These are phyloP conservation scores for Coccyzus lansbergi DNA, from an alignment of 2,797 vertebrate species.

Conservation along the genomic window DNA sequence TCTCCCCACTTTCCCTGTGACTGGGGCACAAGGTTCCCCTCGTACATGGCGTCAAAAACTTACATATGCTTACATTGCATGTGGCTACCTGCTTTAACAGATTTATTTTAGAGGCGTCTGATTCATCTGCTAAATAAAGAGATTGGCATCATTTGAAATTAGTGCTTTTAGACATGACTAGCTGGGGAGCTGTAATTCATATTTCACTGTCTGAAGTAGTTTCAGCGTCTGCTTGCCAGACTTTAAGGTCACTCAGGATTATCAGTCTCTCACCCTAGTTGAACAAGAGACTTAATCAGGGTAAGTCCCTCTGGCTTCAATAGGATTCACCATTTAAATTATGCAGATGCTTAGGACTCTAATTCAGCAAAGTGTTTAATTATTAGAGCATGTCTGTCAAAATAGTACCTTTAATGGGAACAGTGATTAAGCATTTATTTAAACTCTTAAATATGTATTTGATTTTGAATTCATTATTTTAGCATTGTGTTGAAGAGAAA, in stretches of 20 bases:
- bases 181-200: slow-evolving; percentile 1
- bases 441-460: slow-evolving; percentile 6
- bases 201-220: background rate
- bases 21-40: background rate
- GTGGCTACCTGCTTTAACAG: background rate
- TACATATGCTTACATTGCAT: background rate
- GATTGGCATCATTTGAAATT: background rate
- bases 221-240: slow-evolving; percentile 4
- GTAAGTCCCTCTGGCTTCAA: slow-evolving; percentile 22
- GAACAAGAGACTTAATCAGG: slow-evolving; percentile 1
- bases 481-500: background rate
- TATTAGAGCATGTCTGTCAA: background rate
- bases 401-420: background rate
- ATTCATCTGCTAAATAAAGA: background rate
- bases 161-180: background rate
- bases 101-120: background rate
- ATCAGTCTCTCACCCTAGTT: background rate
- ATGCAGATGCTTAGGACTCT: slow-evolving; percentile 26
- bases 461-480: background rate
- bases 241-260: background rate
- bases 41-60: background rate
- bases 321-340: slow-evolving; percentile 55
- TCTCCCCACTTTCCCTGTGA: background rate
- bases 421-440: slow-evolving; percentile 32
- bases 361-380: slow-evolving; percentile 32